Evolutionary conservation across 64 coral and sea anemone genomes (phyloP), one percentile per base, ranked within the genome.

Genomic region (Exaiptasia diaphana): DNA sequence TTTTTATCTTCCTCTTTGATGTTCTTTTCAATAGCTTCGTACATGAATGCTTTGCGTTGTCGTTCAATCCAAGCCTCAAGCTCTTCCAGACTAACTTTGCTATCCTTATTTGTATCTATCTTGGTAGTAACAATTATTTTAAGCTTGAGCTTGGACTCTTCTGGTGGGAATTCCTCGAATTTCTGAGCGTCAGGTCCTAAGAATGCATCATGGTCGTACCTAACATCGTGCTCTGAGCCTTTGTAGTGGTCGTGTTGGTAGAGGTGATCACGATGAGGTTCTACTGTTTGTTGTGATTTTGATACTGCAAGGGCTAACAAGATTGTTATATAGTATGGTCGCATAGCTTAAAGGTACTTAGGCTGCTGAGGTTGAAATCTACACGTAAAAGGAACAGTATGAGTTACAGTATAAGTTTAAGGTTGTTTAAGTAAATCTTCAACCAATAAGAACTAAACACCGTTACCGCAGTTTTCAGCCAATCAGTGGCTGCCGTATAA

Each of bases 11-110:
- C 88, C 5, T 76, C 41, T 3, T 77, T 55, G 25, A 99, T 99
- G 25, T 88, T 88, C n/a, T 99, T 81, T 18, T 93, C 90, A 5
- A 99, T 80, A 0, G 86, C 95, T 63, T 99, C 95, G 15, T 99
- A 99, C 95, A 99, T 99, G 10, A 99, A 99, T 13, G 90, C 80
- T 34, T 99, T 99, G 2, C 95, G 58, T 53, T 99, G 95, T 74
- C 89, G 89, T 3, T 99, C 85, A 31, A 99, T 99, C 95, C 95
- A 99, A 18, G 62, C 21, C 35, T 88, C 76, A 10, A 99, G 85
- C 28, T 99, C 95, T 1, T 82, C 68, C 4, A 79, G 27, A 6
- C 89, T 92, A 3, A 99, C 85, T 23, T 74, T 44, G 25, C 85
- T 64, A 44, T 99, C 90, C 43, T 85, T 99, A 38, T 99, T 79